phyloP scores from a whole-genome alignment of 2,888 invertebrate genomes.

The Eristalis intricaria region DNA sequence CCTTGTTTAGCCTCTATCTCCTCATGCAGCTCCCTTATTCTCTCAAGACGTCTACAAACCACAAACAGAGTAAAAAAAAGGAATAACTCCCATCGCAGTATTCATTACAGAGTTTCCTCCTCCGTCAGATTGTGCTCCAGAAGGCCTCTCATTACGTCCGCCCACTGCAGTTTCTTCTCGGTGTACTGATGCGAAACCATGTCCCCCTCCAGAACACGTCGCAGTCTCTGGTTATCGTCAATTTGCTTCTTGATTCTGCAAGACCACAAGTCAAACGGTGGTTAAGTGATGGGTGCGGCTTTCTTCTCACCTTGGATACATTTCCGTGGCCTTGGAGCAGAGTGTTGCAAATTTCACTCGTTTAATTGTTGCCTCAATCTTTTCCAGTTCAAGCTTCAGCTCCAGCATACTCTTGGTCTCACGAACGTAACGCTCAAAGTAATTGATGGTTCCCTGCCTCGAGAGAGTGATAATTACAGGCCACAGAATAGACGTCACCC shows the following conservation, averaged over 20 bases:
- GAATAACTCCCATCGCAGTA: not conserved
- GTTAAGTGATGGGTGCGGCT: not conserved
- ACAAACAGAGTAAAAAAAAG: not conserved
- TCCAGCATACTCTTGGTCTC: constrained; percentile 80
- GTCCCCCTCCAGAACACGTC: constrained; percentile 76
- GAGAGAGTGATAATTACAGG: constrained; percentile 32
- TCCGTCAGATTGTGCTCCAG: constrained; percentile 78
- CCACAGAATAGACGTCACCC: constrained; percentile 40
- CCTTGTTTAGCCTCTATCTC: constrained; percentile 70
- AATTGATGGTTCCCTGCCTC: constrained; percentile 60
- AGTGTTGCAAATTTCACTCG: constrained; percentile 79
- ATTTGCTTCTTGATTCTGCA: constrained; percentile 78
- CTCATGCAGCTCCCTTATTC: constrained; percentile 75
- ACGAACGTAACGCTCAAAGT: constrained; percentile 78
- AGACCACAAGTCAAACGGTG: not conserved
- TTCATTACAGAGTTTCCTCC: constrained; percentile 77
- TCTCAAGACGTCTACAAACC: constrained; percentile 74
- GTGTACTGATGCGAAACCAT: constrained; percentile 76
- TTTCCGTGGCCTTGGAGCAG: constrained; percentile 78
- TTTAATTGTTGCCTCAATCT: constrained; percentile 78
- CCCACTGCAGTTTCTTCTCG: constrained; percentile 76
- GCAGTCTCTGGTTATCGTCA: constrained; percentile 77
- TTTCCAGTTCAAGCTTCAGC: constrained; percentile 76
- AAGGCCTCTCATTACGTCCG: constrained; percentile 76
- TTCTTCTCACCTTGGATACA: constrained; percentile 77